A percentile compares a stretch with the other conserved stretches of the same genome.
These are phyloP conservation scores for Vanessa atalanta DNA, from an alignment of 1,140 invertebrate species.

Conservation along the genomic window DNA sequence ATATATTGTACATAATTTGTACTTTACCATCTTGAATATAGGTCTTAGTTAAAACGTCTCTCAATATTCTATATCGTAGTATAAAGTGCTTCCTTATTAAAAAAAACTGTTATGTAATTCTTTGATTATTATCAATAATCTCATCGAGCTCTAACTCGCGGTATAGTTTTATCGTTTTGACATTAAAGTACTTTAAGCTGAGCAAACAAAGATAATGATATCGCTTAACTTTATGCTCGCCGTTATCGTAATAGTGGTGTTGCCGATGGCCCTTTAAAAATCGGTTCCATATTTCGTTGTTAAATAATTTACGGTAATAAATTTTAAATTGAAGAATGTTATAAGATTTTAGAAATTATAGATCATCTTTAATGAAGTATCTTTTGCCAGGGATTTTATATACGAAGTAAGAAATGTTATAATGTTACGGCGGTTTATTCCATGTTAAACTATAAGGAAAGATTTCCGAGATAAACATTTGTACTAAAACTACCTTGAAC, in stretches of 20 bases:
- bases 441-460: neutral
- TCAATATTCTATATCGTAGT: too few species aligned
- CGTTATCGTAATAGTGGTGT: slow-evolving; percentile 8
- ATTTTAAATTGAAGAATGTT: neutral
- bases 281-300: neutral
- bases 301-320: neutral
- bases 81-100: neutral
- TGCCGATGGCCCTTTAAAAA: slow-evolving; percentile 7
- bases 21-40: too few species aligned
- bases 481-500: slow-evolving; percentile 3
- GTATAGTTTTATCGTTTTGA: slow-evolving; percentile 3
- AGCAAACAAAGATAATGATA: slow-evolving; percentile 8
- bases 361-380: neutral
- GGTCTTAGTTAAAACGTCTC: neutral
- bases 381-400: neutral
- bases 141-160: neutral
- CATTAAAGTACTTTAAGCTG: slow-evolving; percentile 7
- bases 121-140: neutral
- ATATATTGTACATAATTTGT: too few species aligned
- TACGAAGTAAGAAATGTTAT: neutral
- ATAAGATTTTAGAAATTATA: too few species aligned
- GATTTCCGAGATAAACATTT: slow-evolving; percentile 13
- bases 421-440: neutral
- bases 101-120: neutral
- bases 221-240: neutral